These are phyloP conservation scores for Hipparchia semele DNA, from an alignment of 2,888 invertebrate species.

Conservation along the genomic window DNA sequence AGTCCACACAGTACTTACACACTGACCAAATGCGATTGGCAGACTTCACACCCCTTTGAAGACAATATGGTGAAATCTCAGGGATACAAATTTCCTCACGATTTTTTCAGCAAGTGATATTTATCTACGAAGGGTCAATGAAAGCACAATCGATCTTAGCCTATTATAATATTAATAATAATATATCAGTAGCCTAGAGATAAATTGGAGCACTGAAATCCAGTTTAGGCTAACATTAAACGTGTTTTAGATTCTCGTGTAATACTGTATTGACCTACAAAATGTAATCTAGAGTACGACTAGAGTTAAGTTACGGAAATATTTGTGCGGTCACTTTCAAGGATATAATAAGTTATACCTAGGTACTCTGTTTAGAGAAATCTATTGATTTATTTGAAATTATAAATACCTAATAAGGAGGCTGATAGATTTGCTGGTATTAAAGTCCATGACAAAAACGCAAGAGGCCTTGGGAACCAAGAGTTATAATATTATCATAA, in stretches of 20 bases:
- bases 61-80: no score
- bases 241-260: slow-evolving; percentile 28
- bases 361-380: neutral
- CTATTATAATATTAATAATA: slow-evolving; percentile 19
- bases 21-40: no score
- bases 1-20: no score
- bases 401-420: no score
- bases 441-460: no score
- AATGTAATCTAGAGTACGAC: slow-evolving; percentile 22
- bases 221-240: slow-evolving; percentile 30
- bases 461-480: no score
- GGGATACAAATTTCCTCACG: no score
- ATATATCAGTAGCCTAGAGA: slow-evolving; percentile 12
- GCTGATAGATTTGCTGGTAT: no score
- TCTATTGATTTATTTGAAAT: neutral
- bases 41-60: no score
- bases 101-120: neutral
- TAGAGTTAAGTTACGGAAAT: slow-evolving; percentile 42
- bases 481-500: no score
- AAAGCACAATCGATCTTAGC: neutral
- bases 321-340: slow-evolving; percentile 45
- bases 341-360: slow-evolving; percentile 33
- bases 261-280: slow-evolving; percentile 31
- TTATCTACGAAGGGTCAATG: neutral
- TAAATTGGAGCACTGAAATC: slow-evolving; percentile 27